phyloP scores from a whole-genome alignment of 2,113 vertebrate genomes.

The Toxotes jaculatrix region DNA sequence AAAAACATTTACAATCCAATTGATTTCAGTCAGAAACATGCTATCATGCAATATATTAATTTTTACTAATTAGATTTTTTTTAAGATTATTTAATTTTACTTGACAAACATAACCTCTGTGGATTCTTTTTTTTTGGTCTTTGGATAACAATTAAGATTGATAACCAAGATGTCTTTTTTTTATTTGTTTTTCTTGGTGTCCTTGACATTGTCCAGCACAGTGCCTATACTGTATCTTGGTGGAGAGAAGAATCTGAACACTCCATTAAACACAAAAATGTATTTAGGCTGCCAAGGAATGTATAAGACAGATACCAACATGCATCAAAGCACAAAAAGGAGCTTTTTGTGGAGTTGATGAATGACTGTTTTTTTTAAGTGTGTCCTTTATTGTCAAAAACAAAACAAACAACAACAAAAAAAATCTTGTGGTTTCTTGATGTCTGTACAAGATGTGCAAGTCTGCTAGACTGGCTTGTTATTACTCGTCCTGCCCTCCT shows the following conservation, averaged over 20 bases:
- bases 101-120: slow-evolving; percentile 34
- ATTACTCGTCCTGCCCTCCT: slow-evolving; percentile 1
- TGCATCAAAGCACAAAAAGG: slow-evolving; percentile 60
- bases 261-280: slow-evolving; percentile 69
- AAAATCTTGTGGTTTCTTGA: slow-evolving; percentile 46
- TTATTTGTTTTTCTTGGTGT: slow-evolving; percentile 47
- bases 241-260: slow-evolving; percentile 64
- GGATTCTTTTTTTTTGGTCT: slow-evolving; percentile 29
- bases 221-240: slow-evolving; percentile 75
- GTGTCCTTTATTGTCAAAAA: slow-evolving; percentile 51
- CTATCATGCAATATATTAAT: slow-evolving; percentile 39
- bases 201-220: slow-evolving; percentile 73
- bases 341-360: slow-evolving; percentile 35
- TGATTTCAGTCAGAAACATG: slow-evolving; percentile 55
- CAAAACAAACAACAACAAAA: slow-evolving; percentile 1
- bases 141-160: slow-evolving; percentile 32
- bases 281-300: slow-evolving; percentile 67
- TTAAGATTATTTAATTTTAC: slow-evolving; percentile 43
- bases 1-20: slow-evolving; percentile 45
- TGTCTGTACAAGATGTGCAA: slow-evolving; percentile 54
- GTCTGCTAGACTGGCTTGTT: slow-evolving; percentile 47
- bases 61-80: slow-evolving; percentile 55
- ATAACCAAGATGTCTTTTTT: slow-evolving; percentile 52
- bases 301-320: slow-evolving; percentile 58
- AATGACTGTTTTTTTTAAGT: slow-evolving; percentile 26